Evolutionary conservation across 2,797 vertebrate genomes (phyloP), one percentile per base, ranked within the genome.

Genomic region (Limosa lapponica): DNA sequence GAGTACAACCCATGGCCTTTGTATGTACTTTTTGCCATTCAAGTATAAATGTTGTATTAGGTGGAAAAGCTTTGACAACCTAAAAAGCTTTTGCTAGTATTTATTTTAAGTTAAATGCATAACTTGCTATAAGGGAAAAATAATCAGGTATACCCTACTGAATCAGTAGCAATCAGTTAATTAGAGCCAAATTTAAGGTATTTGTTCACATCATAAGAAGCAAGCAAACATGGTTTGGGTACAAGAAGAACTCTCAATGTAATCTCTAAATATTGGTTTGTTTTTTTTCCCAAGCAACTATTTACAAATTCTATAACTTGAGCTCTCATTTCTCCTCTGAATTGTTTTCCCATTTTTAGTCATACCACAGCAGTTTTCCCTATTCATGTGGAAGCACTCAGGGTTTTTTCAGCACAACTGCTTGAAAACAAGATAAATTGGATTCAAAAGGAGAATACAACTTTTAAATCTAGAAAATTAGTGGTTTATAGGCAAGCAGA

Each of bases 301-400:
- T 84, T 91, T 88, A 70, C 59, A 58, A 82, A 87, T 93, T 89
- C 77, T 89, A 13, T 84, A 87, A 90, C 48, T 87, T 85, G 36
- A 90, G 16, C 43, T 94, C 48, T 94, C 51, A 51, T 95, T 93
- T 86, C 58, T 91, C 72, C 36, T 93, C 51, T 86, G 82, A 79
- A 69, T 77, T 94, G 73, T 95, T 93, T 70, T 28, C 49, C 59
- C 54, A 17, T 80, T 93, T 96, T 96, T 32, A 90, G 82, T 87
- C 57, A 20, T n/a, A 71, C 25, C 70, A 51, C 84, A 90, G 90
- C 37, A 61, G 3, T 67, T 88, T 92, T 94, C 55, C 11, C 25
- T 81, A 66, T 86, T 93, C 71, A 36, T 55, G 18, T 93, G 54
- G 48, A 89, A 94, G 27, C 54, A 85, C 51, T 86, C 34, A 25